Evolutionary conservation across 2,888 invertebrate species (phyloP), one percentile per base, ranked within the genome.

Genomic region (Sturmia bella): DNA sequence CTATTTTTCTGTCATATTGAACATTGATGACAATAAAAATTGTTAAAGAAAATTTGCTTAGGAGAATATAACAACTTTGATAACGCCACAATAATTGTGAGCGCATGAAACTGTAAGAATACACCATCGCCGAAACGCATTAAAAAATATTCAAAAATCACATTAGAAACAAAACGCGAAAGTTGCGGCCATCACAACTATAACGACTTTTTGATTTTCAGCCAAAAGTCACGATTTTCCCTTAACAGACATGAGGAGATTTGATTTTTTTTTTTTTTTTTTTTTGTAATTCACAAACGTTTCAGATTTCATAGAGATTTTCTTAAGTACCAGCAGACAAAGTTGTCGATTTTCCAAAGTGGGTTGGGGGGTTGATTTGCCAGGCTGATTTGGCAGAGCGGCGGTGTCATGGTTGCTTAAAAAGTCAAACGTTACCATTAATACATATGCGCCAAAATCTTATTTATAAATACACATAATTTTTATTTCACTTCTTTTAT

Each of bases 191-290:
- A 7, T 7, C 32, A 7, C 66, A 57, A 52, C 54, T 57, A 64
- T 74, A 82, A 82, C 78, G 82, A 75, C 74, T 78, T 75, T 76
- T 80, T 76, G 79, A 83, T 83, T 32, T 80, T 72, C 68, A 70
- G 56, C 72, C 50, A 81, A 83, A 84, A 80, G 84, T 84, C 83
- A 84, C 84, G 84, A 84, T 73, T 84, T 77, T 57, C 70, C 50
- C 50, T 74, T 45, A 50, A 61, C 63, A 70, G 59, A 76, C 73
- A 74, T 83, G 79, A 80, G 73, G 80, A 80, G 80, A 78, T 84
- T 74, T 78, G 57, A 45, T 17, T 27, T 61, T 48, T 4, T 27
- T 21, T 45, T 2, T 41, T 43, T 27, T 32, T 15, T 45, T 57
- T 64, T 17, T 48, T 37, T 9, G n/a, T n/a, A n/a, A n/a, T n/a